Evolutionary conservation across 1,140 invertebrate genomes (phyloP), one percentile per base, ranked within the genome.

Genomic region (Saxidomus purpurata): DNA sequence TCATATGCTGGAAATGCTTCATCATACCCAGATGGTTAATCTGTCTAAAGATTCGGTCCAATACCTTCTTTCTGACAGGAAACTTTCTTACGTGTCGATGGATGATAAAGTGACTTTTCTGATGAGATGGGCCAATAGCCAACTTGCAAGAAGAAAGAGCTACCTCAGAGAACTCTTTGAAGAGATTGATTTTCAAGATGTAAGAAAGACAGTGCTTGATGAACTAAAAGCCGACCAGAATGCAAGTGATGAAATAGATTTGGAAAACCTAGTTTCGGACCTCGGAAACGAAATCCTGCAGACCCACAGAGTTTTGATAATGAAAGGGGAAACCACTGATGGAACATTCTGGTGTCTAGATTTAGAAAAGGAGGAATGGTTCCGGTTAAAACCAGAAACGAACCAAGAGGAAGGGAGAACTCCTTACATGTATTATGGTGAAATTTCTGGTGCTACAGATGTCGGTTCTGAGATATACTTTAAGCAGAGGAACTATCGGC

Each of bases 311-410:
- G 36, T 76, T 3, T 43, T 76, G 6, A 8, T 67, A 40, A 76
- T 76, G 71, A 17, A 8, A 31, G 36, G 38, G 34, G 8, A 49
- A 15, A 43, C 43, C 11, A 43, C 1, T 8, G 22, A 11, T 6
- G n/a, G 36, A n/a, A 15, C 22, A 38, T 76, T 76, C 71, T 43
- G 43, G 34, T 76, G 71, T 76, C 28, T 76, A n/a, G 71, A 76
- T 76, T n/a, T 76, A n/a, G 38, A 76, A 22, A 76, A n/a, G 22
- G 43, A 76, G 38, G 25, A 43, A 76, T 76, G 71, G 71, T 76
- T 76, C 38, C 38, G 34, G n/a, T 6, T 76, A 1, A n/a, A 38
- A 9, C n/a, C 71, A n/a, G 36, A 17, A 40, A 6, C 22, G 1
- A 1, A 76, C 34, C 8, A 43, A 31, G 31, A 31, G 4, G 17